phyloP scores from a whole-genome alignment of 2,797 vertebrate species.

The Bovichtus diacanthus region DNA sequence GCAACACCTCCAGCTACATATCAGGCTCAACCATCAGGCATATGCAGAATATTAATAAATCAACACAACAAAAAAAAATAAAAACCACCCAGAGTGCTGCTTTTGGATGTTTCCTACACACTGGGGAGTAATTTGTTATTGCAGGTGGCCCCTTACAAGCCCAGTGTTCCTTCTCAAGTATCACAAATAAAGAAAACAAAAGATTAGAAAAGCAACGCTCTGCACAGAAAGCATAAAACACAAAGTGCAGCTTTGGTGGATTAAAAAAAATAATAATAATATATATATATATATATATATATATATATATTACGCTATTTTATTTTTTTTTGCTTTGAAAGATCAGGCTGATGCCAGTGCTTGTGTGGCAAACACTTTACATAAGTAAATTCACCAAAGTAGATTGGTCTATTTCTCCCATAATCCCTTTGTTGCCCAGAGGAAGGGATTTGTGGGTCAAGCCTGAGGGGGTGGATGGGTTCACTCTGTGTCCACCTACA shows the following conservation, averaged over 20 bases:
- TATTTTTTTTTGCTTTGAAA: constrained; percentile 4
- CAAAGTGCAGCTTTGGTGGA: constrained; percentile 9
- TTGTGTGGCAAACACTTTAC: constrained; percentile 48
- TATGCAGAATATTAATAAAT: constrained; percentile 74
- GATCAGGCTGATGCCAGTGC: constrained; percentile 10
- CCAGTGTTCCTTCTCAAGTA: constrained; percentile 64
- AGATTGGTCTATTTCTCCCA: constrained; percentile 67
- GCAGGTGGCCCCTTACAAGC: constrained; percentile 73
- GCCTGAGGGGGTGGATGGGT: constrained; percentile 26
- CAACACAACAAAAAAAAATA: constrained; percentile 45
- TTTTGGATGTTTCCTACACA: constrained; percentile 73
- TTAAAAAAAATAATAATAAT: constrained; percentile 20
- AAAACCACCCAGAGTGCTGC: constrained; percentile 56
- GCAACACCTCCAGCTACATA: constrained; percentile 63
- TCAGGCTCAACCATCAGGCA: constrained; percentile 48
- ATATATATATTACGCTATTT: background rate
- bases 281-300: background rate
- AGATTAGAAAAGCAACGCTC: constrained; percentile 38
- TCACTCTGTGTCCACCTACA: constrained; percentile 50
- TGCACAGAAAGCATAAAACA: background rate
- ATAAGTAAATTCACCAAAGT: constrained; percentile 59
- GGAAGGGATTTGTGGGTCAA: constrained; percentile 76
- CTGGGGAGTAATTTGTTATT: constrained; percentile 77
- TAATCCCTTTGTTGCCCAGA: constrained; percentile 75
- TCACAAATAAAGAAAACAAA: constrained; percentile 69